Base-by-base conservation (phyloP, 2,113 vertebrate species). In the Rutilus rutilus region DNA sequence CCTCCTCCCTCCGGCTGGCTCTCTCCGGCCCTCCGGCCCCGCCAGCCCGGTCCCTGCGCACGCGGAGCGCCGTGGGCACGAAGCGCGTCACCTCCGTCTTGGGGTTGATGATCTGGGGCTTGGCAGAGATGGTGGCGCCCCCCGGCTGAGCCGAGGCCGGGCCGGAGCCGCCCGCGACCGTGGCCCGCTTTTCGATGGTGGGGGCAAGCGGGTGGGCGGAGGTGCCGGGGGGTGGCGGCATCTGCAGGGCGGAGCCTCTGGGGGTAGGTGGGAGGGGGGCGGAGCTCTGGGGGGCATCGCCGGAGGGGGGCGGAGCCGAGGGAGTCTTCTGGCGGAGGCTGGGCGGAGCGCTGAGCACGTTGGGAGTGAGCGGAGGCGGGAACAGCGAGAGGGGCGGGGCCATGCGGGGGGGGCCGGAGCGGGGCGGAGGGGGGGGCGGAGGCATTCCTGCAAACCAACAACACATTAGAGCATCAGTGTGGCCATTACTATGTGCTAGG, bases 51-150 rank as follows among this genome's bases (percentile, higher is more conserved):
- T 99, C 98, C 25, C 98, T 94, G 42, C 97, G 97, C 25, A 99
- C 98, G 12, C 98, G 94, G 88, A 99, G 91, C 0, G 97, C 97
- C 0, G 97, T 99, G 91, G 98, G 98, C 87, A 99, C 98, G 4
- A 99, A 99, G 81, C 97, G 96, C 4, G 97, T 99, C 86, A 99
- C 97, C 93, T 99, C 98, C 0, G 98, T 94, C 91, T 99, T 99
- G 85, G 97, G 97, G 89, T 99, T 99, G 89, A 98, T 99, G 90
- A 99, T 99, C 92, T 99, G 98, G 0, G 98, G 98, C 92, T 99
- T 99, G 90, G 98, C 98, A 2, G 98, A 99, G 93, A 99, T 99
- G 6, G 97, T 99, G 71, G 98, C 97, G 0, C 92, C 92, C 0
- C 91, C 91, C 0, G 92, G 59, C 11, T 87, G 88, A 4, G 71